phyloP scores from a whole-genome alignment of 2,888 invertebrate genomes.

The Megaustenia siamemsis region DNA sequence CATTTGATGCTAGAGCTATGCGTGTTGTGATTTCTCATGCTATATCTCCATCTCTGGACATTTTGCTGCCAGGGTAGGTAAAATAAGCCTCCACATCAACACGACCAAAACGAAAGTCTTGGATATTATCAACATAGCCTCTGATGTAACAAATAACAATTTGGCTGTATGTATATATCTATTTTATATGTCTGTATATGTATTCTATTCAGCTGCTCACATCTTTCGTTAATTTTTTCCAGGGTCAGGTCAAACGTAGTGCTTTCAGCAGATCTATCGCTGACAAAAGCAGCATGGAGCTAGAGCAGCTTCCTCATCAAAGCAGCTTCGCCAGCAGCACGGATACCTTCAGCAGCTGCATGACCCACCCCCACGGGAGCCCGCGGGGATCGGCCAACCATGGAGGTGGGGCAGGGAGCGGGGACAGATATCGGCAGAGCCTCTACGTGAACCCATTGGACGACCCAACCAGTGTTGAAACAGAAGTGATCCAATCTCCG shows the following conservation, averaged over 20 bases:
- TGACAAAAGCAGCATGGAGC: constrained; percentile 73
- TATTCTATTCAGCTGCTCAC: not conserved
- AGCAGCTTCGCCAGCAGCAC: constrained; percentile 86
- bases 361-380: constrained; percentile 88
- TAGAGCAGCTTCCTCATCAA: constrained; percentile 74
- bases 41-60: no score
- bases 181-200: no score
- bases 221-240: not conserved
- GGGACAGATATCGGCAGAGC: constrained; percentile 66
- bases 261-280: not conserved
- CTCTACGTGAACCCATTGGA: constrained; percentile 79
- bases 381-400: constrained; percentile 54
- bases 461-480: constrained; percentile 58
- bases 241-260: constrained; percentile 16
- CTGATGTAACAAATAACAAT: no score
- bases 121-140: no score
- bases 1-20: no score
- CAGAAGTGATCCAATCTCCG: constrained; percentile 52
- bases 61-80: no score
- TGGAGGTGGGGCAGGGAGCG: constrained; percentile 32
- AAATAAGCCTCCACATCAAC: no score
- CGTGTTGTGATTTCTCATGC: no score
- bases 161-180: no score
- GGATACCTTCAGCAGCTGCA: constrained; percentile 97
- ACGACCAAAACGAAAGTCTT: no score